Conservation (phyloP, 2,888 invertebrate genomes). For the Drosophila birchii region DNA sequence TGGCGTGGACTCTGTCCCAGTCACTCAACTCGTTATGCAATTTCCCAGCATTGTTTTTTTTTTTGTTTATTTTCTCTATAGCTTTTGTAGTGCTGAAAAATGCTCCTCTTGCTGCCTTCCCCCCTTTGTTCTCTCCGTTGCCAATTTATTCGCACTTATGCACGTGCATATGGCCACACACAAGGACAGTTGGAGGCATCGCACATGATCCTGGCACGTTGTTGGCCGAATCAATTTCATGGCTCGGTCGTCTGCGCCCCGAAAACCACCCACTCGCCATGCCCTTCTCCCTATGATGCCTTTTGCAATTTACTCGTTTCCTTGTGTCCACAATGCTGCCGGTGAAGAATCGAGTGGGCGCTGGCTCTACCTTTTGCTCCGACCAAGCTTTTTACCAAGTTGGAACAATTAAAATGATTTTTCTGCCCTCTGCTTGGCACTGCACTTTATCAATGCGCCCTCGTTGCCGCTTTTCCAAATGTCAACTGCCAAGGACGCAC, state of each 20-base stretch:
- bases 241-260: constrained; percentile 44
- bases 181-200: constrained; percentile 19
- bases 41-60: constrained; percentile 55
- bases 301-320: constrained; percentile 44
- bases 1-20: constrained; percentile 12
- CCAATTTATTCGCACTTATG: constrained; percentile 78
- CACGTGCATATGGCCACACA: constrained; percentile 50
- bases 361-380: constrained; percentile 22
- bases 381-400: constrained; percentile 43
- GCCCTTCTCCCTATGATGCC: constrained; percentile 22
- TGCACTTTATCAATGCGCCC: constrained; percentile 38
- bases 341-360: constrained; percentile 12
- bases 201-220: constrained; percentile 50
- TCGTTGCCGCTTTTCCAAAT: constrained; percentile 52
- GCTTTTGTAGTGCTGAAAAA: constrained; percentile 17
- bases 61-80: constrained; percentile 6
- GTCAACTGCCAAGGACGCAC: constrained; percentile 65
- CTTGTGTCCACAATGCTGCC: constrained; percentile 54
- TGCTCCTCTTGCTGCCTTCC: neutral
- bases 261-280: neutral
- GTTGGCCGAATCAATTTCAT: constrained; percentile 76
- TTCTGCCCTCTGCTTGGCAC: constrained; percentile 25
- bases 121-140: constrained; percentile 49
- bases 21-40: constrained; percentile 68
- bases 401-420: constrained; percentile 59